These are phyloP conservation scores for Cantharis flavilabris DNA, from an alignment of 2,888 invertebrate species.

Conservation along the genomic window DNA sequence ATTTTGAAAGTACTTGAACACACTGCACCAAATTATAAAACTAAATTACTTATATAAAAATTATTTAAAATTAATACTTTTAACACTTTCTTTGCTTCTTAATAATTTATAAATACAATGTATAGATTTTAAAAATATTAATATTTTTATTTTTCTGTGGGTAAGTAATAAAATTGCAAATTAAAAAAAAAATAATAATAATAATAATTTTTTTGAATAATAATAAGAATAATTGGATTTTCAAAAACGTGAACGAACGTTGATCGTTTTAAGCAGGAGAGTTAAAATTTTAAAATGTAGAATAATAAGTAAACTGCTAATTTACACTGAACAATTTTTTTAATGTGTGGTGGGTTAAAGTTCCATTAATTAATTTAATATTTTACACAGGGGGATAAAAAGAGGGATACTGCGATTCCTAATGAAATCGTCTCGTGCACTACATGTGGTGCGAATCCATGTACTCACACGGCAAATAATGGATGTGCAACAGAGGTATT, in stretches of 20 bases:
- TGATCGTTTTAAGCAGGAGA: not conserved
- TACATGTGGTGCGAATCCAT: conserved; percentile 79
- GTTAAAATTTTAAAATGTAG: not conserved
- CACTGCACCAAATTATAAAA: conserved; percentile 7
- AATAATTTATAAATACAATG: not conserved
- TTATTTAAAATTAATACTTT: conserved; percentile 1
- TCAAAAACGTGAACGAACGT: not conserved
- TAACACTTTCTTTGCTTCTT: not conserved
- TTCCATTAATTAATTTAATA: not conserved
- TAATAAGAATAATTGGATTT: not conserved
- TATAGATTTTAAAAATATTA: not conserved
- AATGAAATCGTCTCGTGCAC: conserved; percentile 82
- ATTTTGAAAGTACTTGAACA: not conserved
- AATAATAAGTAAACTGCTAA: not conserved
- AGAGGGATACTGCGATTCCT: conserved; percentile 78
- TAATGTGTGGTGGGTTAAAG: conserved; percentile 5
- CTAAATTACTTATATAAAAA: not conserved
- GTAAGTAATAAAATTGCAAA: not conserved
- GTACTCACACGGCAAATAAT: conserved; percentile 85
- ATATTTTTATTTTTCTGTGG: not conserved
- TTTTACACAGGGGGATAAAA: conserved; percentile 76
- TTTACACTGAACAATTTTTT: not conserved
- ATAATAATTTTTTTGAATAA: not conserved
- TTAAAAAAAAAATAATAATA: not conserved
- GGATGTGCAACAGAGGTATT: conserved; percentile 85